Base-by-base conservation (phyloP, 2,797 vertebrate species). In the Linurgus olivaceus region DNA sequence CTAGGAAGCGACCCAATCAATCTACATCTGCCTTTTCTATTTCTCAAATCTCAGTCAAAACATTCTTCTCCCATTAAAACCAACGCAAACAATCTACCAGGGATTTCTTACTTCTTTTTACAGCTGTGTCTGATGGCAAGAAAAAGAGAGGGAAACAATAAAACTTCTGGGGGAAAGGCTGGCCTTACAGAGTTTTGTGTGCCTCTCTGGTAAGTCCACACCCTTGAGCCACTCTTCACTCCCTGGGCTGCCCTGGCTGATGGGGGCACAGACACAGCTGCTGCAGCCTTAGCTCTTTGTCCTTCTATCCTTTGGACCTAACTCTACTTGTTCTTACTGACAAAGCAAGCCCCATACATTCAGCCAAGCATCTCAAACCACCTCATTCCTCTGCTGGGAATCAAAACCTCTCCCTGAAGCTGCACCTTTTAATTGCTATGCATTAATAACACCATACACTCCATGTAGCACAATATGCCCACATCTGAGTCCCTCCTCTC, bases 401-500 rank as follows among this genome's bases (percentile, higher is more conserved):
- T 17, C 33, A 52, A 48, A 55, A 16, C 6, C 15, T 77, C 13
- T 65, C 50, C 19, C 17, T 16, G 5, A 54, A 85, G 15, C 18
- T 13, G 2, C n/a, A 45, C 17, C 9, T 70, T 79, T 65, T 50
- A 42, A 61, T 82, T 55, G 7, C n/a, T 45, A 3, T 26, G 4
- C 8, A 14, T 58, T 40, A 38, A 31, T 28, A 66, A 13, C 23
- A 40, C 12, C 26, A 8, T 4, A 6, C 3, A 21, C 4, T 25
- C 21, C 5, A 7, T 0, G 1, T 2, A 67, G 21, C 0, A 2
- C 4, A 4, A 2, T 25, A 19, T 17, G 7, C 9, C 17, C n/a
- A 48, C 1, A 5, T 12, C 40, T 24, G 5, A 6, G 11, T 45
- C 37, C 6, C n/a, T 59, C 42, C 6, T 80, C 37, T 83, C 57